These are phyloP conservation scores for Meloe dianella DNA, from an alignment of 2,888 invertebrate species.

Conservation along the genomic window DNA sequence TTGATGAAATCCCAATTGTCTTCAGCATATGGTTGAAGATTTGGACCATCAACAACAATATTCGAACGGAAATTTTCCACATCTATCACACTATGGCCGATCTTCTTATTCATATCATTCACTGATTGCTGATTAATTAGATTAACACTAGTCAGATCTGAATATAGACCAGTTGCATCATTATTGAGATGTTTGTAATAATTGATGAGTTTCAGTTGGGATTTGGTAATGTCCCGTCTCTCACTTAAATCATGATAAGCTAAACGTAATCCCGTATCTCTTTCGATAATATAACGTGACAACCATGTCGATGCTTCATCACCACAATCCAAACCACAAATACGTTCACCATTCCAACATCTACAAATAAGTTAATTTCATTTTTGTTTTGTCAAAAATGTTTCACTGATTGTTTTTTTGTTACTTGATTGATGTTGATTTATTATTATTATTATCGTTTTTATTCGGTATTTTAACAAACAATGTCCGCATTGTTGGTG, in stretches of 20 bases:
- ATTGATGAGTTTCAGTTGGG: conserved; percentile 42
- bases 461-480: conserved; percentile 57
- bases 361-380: conserved; percentile 7
- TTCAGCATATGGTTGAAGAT: conserved; percentile 59
- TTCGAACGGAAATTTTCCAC: conserved; percentile 65
- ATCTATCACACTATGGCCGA: conserved; percentile 56
- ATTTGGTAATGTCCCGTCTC: conserved; percentile 44
- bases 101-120: conserved; percentile 60
- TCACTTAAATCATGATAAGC: conserved; percentile 51
- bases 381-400: neutral
- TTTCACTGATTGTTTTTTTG: no score
- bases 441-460: conserved; percentile 37
- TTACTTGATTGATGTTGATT: conserved; percentile 23
- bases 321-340: conserved; percentile 68
- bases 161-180: conserved; percentile 57
- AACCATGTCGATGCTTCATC: conserved; percentile 68
- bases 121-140: conserved; percentile 63
- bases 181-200: conserved; percentile 49
- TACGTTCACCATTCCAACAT: conserved; percentile 47
- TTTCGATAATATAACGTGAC: conserved; percentile 57
- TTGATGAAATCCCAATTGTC: conserved; percentile 66
- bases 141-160: conserved; percentile 64
- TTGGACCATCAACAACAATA: conserved; percentile 61
- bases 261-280: conserved; percentile 50
- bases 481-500: conserved; percentile 59